Evolutionary conservation across 2,797 vertebrate genomes (phyloP), one percentile per base, ranked within the genome.

Genomic region (Phoxinus dragarum): DNA sequence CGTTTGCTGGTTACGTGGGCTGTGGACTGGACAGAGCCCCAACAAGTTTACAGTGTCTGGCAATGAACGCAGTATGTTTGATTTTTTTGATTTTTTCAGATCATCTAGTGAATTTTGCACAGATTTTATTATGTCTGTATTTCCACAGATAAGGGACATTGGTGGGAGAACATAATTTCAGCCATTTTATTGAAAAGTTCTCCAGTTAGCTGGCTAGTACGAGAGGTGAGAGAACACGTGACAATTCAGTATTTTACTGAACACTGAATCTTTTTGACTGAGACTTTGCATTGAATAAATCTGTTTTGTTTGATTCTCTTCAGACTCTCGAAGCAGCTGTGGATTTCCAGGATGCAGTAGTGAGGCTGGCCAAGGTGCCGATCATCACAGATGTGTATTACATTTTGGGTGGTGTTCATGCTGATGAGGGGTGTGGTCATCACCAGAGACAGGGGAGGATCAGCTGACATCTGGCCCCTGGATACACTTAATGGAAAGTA

Each of bases 21-120:
- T 99, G 77, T 99, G 98, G 98, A 99, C 98, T 0, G 98, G 97
- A 52, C 97, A 99, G 84, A 97, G 97, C 88, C 95, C 97, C 0
- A 91, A 95, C 85, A 97, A 96, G 90, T 99, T 99, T 87, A 98
- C 97, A 0, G 4, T 99, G 79, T 96, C 98, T 0, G 98, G 96
- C 0, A 92, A 99, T 49, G 94, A 98, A 88, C 94, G 98, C 94
- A 95, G 96, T 97, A 93, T 90, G 89, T 81, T 52, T 36, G 6
- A 56, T n/a, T 40, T 40, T 34, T 68, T 38, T 9, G n/a, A 64
- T 61, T 44, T n/a, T 7, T 6, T 5, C 23, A 49, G 7, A 71
- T 38, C 5, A 17, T 47, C 5, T 47, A 69, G 52, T 80, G 47
- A 31, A 67, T 17, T 31, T 54, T 80, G 61, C 17, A 38, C 34